Evolutionary conservation across 2,797 vertebrate species (phyloP).

Genomic region (Acrocephalus scirpaceus): DNA sequence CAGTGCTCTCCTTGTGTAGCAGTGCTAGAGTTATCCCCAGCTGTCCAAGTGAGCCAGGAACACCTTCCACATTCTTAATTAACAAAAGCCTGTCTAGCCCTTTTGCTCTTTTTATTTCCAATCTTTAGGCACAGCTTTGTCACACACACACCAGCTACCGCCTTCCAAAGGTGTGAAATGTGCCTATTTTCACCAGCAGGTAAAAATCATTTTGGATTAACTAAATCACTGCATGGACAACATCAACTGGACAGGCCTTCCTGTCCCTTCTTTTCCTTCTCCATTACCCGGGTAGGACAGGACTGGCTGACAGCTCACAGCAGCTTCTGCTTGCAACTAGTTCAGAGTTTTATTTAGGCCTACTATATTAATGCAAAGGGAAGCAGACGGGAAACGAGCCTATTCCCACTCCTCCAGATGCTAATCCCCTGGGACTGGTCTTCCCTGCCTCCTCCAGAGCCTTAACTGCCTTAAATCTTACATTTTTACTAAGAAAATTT

Average conservation of each 20-base stretch:
- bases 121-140: neutral
- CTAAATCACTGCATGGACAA: neutral
- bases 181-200: neutral
- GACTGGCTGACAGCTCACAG: neutral
- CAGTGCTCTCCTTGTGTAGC: accelerated
- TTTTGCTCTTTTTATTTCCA: neutral
- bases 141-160: accelerated
- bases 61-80: neutral
- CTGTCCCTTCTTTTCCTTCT: neutral
- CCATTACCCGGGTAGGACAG: neutral
- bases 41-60: neutral
- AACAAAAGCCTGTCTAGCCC: neutral
- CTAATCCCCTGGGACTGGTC: neutral
- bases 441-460: neutral
- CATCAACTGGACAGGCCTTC: neutral
- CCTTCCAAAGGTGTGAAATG: neutral
- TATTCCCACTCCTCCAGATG: neutral
- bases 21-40: neutral
- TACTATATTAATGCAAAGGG: neutral
- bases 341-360: conserved; percentile 9
- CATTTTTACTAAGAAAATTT: neutral
- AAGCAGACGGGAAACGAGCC: neutral
- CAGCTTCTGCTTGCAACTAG: neutral
- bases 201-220: neutral
- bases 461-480: neutral